These are phyloP conservation scores for Poeciliopsis prolifica DNA, from an alignment of 2,113 vertebrate species.

Conservation along the genomic window DNA sequence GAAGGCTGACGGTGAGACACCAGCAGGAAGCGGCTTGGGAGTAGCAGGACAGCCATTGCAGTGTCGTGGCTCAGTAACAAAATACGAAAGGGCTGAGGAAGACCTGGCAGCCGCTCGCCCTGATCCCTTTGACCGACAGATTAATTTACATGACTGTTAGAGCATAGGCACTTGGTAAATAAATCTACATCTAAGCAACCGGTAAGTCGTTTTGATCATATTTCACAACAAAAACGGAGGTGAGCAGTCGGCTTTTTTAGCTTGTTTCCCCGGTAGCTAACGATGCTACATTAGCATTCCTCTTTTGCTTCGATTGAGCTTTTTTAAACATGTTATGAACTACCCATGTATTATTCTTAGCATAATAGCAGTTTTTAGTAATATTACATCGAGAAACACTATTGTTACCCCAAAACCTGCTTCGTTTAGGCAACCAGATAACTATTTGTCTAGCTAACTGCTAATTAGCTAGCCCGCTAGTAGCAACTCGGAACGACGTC, in stretches of 20 bases:
- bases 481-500: constrained; percentile 58
- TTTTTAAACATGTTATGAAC: not conserved
- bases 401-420: rapidly evolving
- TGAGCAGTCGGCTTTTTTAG: constrained; percentile 41
- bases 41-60: constrained; percentile 80
- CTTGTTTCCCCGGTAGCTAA: constrained; percentile 51
- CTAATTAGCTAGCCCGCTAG: constrained; percentile 31
- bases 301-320: constrained; percentile 25
- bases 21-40: constrained; percentile 77
- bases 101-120: constrained; percentile 46
- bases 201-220: constrained; percentile 60
- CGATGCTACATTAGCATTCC: constrained; percentile 54
- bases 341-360: not conserved
- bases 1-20: constrained; percentile 69
- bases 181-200: constrained; percentile 55
- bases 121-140: constrained; percentile 18
- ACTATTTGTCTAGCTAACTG: constrained; percentile 26
- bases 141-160: constrained; percentile 54
- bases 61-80: constrained; percentile 84
- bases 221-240: not conserved
- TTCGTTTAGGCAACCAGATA: not conserved
- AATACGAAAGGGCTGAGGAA: constrained; percentile 69
- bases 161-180: constrained; percentile 28
- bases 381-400: rapidly evolving
- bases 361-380: rapidly evolving